Conservation (phyloP, 1,140 invertebrate species). For the Cheumatopsyche charites region DNA sequence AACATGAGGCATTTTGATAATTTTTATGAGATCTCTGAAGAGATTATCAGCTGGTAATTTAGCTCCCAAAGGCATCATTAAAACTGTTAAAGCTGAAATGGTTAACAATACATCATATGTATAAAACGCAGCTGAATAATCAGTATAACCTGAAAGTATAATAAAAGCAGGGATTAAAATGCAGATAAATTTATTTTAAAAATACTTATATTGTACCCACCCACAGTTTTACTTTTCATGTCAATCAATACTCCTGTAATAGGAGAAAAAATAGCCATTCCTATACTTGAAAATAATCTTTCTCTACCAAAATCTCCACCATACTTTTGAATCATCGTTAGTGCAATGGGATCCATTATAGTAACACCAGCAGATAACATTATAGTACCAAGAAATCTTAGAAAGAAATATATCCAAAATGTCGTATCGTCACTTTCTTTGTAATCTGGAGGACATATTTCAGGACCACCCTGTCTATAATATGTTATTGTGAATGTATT, state of each 20-base stretch:
- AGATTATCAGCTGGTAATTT: conserved; percentile 76
- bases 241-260: conserved; percentile 80
- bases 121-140: conserved; percentile 80
- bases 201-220: conserved; percentile 50
- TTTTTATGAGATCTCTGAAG: conserved; percentile 70
- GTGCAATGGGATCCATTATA: conserved; percentile 81
- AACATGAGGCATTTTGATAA: conserved; percentile 76
- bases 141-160: conserved; percentile 68
- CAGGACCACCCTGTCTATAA: conserved; percentile 69
- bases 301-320: conserved; percentile 82
- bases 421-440: conserved; percentile 74
- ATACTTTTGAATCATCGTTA: conserved; percentile 80
- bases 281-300: conserved; percentile 77
- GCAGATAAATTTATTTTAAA: background rate
- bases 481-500: background rate
- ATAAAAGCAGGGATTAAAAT: background rate
- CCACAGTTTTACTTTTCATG: conserved; percentile 64
- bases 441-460: conserved; percentile 75
- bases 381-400: conserved; percentile 76
- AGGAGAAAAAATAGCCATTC: conserved; percentile 81
- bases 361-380: conserved; percentile 78
- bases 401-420: conserved; percentile 79
- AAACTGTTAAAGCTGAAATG: conserved; percentile 71
- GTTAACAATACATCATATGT: conserved; percentile 73
- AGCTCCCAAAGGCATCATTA: conserved; percentile 73